Base-by-base conservation (phyloP, 35 echinoderm and acorn worm genomes). In the Strongylocentrotus purpuratus region DNA sequence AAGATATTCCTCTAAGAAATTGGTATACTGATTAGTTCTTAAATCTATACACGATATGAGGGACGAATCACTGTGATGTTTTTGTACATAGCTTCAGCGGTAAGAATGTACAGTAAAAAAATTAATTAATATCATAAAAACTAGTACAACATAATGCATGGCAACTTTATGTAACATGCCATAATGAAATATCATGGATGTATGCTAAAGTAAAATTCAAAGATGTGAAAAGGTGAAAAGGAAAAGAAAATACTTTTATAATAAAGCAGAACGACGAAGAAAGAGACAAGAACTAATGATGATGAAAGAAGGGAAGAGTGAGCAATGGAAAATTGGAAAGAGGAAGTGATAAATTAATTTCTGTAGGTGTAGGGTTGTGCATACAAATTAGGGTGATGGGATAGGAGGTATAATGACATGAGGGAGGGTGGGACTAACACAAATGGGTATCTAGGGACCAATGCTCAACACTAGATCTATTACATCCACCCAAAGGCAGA, bases 281-380 rank as follows among this genome's bases (percentile, higher is more conserved):
- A 15, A 33, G 33, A 25, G 33, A 41, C 2, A 33, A 89, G 17
- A 89, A 89, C 65, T 78, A n/a, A 89, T 33, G 87, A 46, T 45
- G 87, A 86, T 86, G 33, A 86, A 86, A 86, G 85, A 18, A 86
- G 9, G 85, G 12, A 46, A 45, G 87, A 89, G 31, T 33, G 87
- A 35, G 87, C 65, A 28, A n/a, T 78, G 32, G 87, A 89, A 46
- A 46, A 4, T 89, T 31, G 45, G 87, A 28, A 41, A 89, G 33
- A 46, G 32, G 31, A 89, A 89, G 91, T 58, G 91, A 93, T 93
- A 93, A 58, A 93, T 93, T 93, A 93, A 93, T 93, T 93, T 93
- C 46, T 50, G 31, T 47, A 32, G 91, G 91, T 93, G 91, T 93
- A 46, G 91, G 48, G 45, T 58, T 93, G 32, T 93, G 91, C 48